These are phyloP conservation scores for Oryzias woworae DNA, from an alignment of 2,113 vertebrate genomes.

Conservation along the genomic window DNA sequence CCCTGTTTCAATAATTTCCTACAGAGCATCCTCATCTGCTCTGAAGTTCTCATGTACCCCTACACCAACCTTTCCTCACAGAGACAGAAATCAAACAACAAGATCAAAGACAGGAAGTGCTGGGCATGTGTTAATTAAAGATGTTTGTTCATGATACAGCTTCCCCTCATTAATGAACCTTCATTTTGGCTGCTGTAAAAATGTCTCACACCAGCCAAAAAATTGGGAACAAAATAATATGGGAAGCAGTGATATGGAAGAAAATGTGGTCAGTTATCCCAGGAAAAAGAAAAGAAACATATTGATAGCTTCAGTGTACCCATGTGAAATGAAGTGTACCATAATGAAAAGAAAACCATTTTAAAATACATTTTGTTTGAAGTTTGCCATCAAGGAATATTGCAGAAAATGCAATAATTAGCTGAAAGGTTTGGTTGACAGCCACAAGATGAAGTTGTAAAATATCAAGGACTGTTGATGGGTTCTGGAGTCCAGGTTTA, in stretches of 20 bases:
- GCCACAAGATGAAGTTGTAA: no score
- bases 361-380: conserved; percentile 3
- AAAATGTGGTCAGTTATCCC: conserved; percentile 26
- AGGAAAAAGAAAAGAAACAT: conserved; percentile 3
- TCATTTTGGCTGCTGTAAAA: conserved; percentile 75
- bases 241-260: not conserved
- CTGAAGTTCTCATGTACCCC: conserved; percentile 19
- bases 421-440: no score
- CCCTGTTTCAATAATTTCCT: conserved; percentile 46
- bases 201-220: conserved; percentile 60
- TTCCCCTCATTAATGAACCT: conserved; percentile 68
- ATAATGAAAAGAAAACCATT: not conserved
- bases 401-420: not conserved
- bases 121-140: conserved; percentile 80
- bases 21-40: conserved; percentile 17
- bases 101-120: conserved; percentile 73
- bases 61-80: conserved; percentile 36
- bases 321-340: conserved; percentile 1
- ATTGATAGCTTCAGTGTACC: no score
- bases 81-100: conserved; percentile 57
- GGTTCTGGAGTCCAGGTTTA: no score
- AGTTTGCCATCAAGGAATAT: no score
- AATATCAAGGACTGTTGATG: no score
- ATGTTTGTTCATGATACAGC: conserved; percentile 78
- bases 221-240: conserved; percentile 62